Evolutionary conservation across 2,888 invertebrate genomes (phyloP).

Genomic region (Pteria penguin): DNA sequence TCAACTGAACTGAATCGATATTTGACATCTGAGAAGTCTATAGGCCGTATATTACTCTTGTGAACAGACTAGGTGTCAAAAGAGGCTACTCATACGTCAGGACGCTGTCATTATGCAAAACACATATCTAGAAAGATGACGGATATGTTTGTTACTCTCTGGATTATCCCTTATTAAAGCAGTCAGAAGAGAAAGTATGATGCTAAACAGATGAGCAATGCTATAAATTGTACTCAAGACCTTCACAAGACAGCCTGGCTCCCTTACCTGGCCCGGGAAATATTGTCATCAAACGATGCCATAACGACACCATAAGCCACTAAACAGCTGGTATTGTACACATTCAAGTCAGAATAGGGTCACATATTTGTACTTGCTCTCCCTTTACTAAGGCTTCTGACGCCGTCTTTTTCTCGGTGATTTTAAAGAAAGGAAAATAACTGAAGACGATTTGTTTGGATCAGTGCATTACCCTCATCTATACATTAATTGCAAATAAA

Average conservation of each 20-base stretch:
- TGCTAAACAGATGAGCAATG: too few species aligned
- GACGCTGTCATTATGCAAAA: too few species aligned
- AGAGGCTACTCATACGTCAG: not conserved
- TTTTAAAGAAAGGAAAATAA: not conserved
- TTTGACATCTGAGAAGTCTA: not conserved
- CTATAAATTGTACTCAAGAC: too few species aligned
- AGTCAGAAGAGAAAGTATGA: too few species aligned
- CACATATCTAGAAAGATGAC: too few species aligned
- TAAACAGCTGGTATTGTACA: not conserved
- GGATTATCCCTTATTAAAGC: too few species aligned
- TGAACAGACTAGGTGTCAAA: not conserved
- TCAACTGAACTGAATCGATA: slow-evolving; percentile 3
- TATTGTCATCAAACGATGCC: too few species aligned
- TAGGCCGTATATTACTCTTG: not conserved
- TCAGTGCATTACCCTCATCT: not conserved
- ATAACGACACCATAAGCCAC: too few species aligned
- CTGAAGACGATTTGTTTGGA: not conserved
- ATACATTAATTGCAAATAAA: not conserved
- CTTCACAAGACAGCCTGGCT: too few species aligned
- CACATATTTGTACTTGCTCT: not conserved
- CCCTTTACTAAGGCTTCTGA: not conserved
- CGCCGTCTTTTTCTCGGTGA: not conserved
- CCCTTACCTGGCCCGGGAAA: too few species aligned
- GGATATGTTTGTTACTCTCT: too few species aligned
- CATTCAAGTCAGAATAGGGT: not conserved